A percentile compares a stretch with the other conserved stretches of the same genome.
Conservation (phyloP, 2,888 invertebrate genomes). For the Agrotis segetum region DNA sequence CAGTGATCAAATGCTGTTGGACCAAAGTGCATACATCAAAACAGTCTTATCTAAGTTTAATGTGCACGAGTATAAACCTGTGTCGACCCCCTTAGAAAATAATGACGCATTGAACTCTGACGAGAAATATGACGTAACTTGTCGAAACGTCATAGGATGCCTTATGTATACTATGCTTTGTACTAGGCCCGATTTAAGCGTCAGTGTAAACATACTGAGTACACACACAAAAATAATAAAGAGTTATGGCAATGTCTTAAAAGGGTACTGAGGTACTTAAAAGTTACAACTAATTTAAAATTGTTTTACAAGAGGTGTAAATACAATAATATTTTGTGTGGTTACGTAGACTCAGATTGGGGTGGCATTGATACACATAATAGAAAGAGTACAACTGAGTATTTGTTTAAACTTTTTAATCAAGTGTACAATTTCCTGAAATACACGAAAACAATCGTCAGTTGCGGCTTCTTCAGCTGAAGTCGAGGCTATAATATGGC, state of each 20-base stretch:
- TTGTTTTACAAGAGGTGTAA: slow-evolving; percentile 7
- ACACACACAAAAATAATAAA: slow-evolving; percentile 23
- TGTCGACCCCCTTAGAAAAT: no score
- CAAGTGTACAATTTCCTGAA: slow-evolving; percentile 24
- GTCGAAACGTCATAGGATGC: no score
- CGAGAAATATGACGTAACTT: no score
- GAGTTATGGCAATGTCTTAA: slow-evolving; percentile 36
- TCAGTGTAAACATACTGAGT: no score
- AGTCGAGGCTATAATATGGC: slow-evolving; percentile 6
- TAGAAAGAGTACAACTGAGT: slow-evolving; percentile 32
- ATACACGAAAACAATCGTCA: slow-evolving; percentile 24
- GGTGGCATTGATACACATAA: slow-evolving; percentile 21
- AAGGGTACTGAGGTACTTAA: slow-evolving; percentile 33
- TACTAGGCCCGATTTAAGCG: no score
- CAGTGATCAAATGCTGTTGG: no score
- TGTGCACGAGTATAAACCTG: no score
- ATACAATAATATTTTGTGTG: background rate
- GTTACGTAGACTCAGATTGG: slow-evolving; percentile 30
- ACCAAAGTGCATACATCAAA: no score
- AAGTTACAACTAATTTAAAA: slow-evolving; percentile 24
- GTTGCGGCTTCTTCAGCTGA: slow-evolving; percentile 10
- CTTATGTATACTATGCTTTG: no score
- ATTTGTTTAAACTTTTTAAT: slow-evolving; percentile 34
- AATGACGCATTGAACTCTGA: no score
- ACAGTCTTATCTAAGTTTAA: no score